Conservation (phyloP, 2,113 vertebrate genomes). For the Arizona elegans region DNA sequence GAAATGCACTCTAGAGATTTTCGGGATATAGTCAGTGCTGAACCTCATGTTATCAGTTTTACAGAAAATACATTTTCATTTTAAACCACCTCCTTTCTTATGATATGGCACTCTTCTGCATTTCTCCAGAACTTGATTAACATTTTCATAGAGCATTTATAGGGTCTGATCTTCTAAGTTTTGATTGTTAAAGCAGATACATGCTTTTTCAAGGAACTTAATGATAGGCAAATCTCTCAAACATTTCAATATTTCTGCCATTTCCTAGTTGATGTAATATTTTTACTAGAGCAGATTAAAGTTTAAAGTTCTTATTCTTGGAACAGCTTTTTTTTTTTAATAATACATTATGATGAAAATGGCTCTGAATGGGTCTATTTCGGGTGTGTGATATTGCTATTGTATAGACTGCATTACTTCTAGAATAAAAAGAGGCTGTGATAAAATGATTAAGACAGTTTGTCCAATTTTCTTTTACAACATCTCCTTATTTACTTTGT, state of each 20-base stretch:
- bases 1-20: neutral
- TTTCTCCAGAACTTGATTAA: slow-evolving; percentile 38
- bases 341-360: neutral
- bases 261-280: neutral
- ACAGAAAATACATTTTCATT: neutral
- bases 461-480: neutral
- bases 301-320: neutral
- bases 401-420: neutral
- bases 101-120: slow-evolving; percentile 2
- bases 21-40: neutral
- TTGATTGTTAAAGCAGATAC: neutral
- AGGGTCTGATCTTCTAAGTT: slow-evolving; percentile 13
- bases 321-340: neutral
- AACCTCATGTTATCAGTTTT: slow-evolving; percentile 22
- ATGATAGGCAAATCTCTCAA: slow-evolving; percentile 6
- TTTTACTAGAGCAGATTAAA: neutral
- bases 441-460: neutral
- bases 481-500: neutral
- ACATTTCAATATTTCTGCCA: slow-evolving; percentile 13
- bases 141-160: slow-evolving; percentile 19
- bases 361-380: neutral
- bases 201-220: neutral
- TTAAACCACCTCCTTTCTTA: slow-evolving; percentile 32
- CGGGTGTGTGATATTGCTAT: too few species aligned
- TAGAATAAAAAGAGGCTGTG: neutral